Conservation (phyloP, 1,140 invertebrate species). For the Drosophila grimshawi region DNA sequence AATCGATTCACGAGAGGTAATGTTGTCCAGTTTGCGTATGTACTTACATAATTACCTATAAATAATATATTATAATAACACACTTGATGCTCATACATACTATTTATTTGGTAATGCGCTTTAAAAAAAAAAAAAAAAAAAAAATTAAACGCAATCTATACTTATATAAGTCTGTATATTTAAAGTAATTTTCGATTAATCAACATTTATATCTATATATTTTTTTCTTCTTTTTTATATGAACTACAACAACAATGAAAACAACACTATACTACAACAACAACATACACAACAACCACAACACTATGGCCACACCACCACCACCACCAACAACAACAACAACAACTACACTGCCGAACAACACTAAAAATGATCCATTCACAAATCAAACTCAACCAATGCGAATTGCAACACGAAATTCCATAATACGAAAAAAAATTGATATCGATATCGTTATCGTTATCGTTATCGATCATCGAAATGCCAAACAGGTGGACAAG, state of each 20-base stretch:
- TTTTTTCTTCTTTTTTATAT: slow-evolving; percentile 80
- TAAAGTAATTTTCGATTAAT: slow-evolving; percentile 70
- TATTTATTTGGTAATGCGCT: slow-evolving; percentile 43
- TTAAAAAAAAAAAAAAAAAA: slow-evolving; percentile 36
- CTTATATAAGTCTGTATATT: slow-evolving; percentile 33
- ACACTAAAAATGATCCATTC: slow-evolving; percentile 83
- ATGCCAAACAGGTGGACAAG: slow-evolving; percentile 88
- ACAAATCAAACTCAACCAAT: slow-evolving; percentile 31
- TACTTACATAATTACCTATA: slow-evolving; percentile 26
- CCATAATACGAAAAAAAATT: slow-evolving; percentile 30
- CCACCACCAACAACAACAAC: slow-evolving; percentile 35
- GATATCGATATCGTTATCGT: slow-evolving; percentile 35
- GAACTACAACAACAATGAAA: slow-evolving; percentile 46
- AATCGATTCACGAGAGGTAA: slow-evolving; percentile 96
- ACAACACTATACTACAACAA: slow-evolving; percentile 57
- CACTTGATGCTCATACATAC: slow-evolving; percentile 24
- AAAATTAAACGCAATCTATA: slow-evolving; percentile 34
- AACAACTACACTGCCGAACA: slow-evolving; percentile 61
- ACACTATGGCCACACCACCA: slow-evolving; percentile 55
- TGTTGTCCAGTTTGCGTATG: slow-evolving; percentile 48
- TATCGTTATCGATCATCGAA: slow-evolving; percentile 34
- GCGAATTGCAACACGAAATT: slow-evolving; percentile 59
- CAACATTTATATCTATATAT: slow-evolving; percentile 73
- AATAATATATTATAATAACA: slow-evolving; percentile 6
- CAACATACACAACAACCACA: slow-evolving; percentile 40